Evolutionary conservation across 2,888 invertebrate species (phyloP), one percentile per base, ranked within the genome.

Genomic region (Amblyjoppa proteus): DNA sequence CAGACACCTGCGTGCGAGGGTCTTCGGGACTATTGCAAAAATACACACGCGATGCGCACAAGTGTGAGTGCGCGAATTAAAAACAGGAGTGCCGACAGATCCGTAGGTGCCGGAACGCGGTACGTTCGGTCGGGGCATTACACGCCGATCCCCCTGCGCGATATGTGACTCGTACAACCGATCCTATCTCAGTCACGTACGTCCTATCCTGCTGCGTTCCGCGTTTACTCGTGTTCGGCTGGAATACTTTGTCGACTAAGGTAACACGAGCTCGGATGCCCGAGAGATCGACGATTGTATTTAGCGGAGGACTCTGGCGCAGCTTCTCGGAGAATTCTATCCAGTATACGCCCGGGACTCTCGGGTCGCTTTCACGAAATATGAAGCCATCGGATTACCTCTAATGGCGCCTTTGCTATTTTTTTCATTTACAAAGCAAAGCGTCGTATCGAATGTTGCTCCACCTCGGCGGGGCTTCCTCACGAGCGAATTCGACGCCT

Each of bases 121-220:
- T 68, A 38, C 41, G 9, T 68, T 68, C 41, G 66, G 38, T n/a
- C 20, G 41, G 38, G 20, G 4, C 41, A 13, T 38, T 38, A 38
- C 66, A 41, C n/a, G 41, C 66, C 28, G 66, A 68, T 68, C 41
- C 25, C 20, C 41, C 20, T 28, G 20, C 20, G 53, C 56, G 51
- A 71, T 71, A 38, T 71, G 34, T 16, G 73, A 56, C 31, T 73
- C 73, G 31, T 64, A 73, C 73, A 64, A 66, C 34, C 81, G 86
- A 86, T 86, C 78, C 77, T 86, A 86, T 83, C 86, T 74, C 78
- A 73, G 74, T 83, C 83, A 82, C 73, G 81, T 86, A 81, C 86
- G 56, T 70, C 74, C 41, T 45, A 34, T 56, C 70, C 53, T 56
- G 66, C 61, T 61, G 16, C 31, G 68, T 76, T 77, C 68, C 73